Evolutionary conservation across 37 sponge, comb jelly and placozoan species (phyloP).

Genomic region (Beroe ovata): DNA sequence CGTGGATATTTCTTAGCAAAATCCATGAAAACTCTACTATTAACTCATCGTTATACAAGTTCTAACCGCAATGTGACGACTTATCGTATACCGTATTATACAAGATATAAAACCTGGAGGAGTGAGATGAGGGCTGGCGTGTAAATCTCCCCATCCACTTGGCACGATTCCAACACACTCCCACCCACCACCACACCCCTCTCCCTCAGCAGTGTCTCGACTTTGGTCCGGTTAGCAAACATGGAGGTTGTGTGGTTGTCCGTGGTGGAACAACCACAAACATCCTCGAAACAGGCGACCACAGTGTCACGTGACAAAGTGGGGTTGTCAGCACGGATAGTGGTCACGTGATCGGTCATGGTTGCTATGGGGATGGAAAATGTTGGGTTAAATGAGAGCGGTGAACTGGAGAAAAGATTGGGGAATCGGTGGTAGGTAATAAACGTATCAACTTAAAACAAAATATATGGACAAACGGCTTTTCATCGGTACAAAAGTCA

Average conservation of each 20-base stretch:
- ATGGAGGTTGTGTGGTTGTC: conserved; percentile 45
- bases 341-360: not conserved
- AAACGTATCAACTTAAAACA: too few relatives aligned
- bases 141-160: not conserved
- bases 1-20: too few relatives aligned
- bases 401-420: too few relatives aligned
- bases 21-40: too few relatives aligned
- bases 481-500: too few relatives aligned
- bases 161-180: conserved; percentile 3
- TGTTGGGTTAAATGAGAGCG: too few relatives aligned
- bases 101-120: too few relatives aligned
- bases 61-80: too few relatives aligned
- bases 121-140: not conserved
- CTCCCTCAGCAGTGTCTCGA: not conserved
- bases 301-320: not conserved
- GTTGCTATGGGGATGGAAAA: not conserved
- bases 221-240: not conserved
- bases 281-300: not conserved
- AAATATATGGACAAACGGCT: too few relatives aligned
- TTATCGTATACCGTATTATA: too few relatives aligned
- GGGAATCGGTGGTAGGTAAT: too few relatives aligned
- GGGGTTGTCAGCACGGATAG: conserved; percentile 14
- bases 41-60: too few relatives aligned
- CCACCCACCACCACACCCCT: not conserved
- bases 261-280: conserved; percentile 11